Base-by-base conservation (phyloP, 2,113 vertebrate genomes). In the Elgaria multicarinata region DNA sequence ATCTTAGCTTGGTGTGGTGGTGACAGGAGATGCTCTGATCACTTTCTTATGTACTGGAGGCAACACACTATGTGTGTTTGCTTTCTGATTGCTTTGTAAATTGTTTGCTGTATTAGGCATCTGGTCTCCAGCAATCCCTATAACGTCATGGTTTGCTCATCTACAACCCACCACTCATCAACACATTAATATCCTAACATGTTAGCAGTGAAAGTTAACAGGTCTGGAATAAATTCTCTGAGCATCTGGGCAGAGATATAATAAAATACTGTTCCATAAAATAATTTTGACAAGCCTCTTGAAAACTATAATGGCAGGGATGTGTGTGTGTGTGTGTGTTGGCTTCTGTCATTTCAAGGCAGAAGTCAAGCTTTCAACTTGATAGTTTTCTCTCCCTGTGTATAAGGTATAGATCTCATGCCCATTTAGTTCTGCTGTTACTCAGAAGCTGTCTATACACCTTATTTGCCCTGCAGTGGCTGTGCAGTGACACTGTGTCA, bases 121-220 rank as follows among this genome's bases (percentile, higher is more conserved):
- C 85, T 87, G 90, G 69, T 83, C 50, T 84, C 53, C 64, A 74
- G 81, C 55, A 69, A 71, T 66, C 31, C 6, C n/a, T 71, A 71
- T 72, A 88, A 81, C 39, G 53, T 91, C 64, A 87, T 75, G 44
- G 28, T 83, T 81, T 90, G 78, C 80, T 90, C 36, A 83, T 87
- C 42, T 10, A 67, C 31, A 87, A 83, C 80, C 53, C 82, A 53
- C 66, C 67, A 74, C 78, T 90, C 31, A 75, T 62, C 84, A 81
- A 58, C 62, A 71, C 74, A 55, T 77, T 67, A 87, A 76, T 83
- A 83, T 64, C 42, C 55, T 67, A 72, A 75, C 50, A 28, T 53
- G 69, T 33, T 86, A 89, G 55, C 71, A 89, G 80, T 46, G 69
- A 66, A 87, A 90, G 69, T 87, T 62, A 75, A 53, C 55, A 75